Evolutionary conservation across 2,888 invertebrate species (phyloP).

Genomic region (Ornithoptera priamus): DNA sequence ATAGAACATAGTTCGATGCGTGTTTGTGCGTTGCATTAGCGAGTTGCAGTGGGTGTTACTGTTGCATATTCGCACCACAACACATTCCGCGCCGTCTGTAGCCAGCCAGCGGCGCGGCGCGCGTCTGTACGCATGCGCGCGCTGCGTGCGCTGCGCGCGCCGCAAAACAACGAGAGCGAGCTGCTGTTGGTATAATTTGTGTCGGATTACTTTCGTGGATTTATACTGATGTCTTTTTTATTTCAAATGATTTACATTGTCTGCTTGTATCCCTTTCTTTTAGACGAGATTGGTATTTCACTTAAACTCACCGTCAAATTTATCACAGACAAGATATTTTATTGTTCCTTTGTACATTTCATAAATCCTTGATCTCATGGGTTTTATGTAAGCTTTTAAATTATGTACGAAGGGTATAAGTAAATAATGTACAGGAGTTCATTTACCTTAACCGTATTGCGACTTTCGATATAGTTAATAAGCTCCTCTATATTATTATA

Average conservation of each 20-base stretch:
- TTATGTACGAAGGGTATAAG: too few species aligned
- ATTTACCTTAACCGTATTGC: not conserved
- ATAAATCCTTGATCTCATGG: too few species aligned
- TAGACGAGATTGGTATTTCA: not conserved
- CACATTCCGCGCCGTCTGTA: slow-evolving; percentile 16
- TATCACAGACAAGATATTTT: too few species aligned
- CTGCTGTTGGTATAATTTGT: slow-evolving; percentile 15
- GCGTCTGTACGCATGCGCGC: too few species aligned
- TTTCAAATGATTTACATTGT: slow-evolving; percentile 12
- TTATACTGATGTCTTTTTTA: not conserved
- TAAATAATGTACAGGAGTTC: not conserved
- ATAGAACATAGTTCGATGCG: too few species aligned
- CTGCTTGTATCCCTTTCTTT: slow-evolving; percentile 10
- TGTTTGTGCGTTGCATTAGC: too few species aligned
- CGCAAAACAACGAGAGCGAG: slow-evolving; percentile 21
- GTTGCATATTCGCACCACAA: slow-evolving; percentile 12
- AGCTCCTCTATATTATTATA: slow-evolving; percentile 1
- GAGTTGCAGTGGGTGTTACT: not conserved
- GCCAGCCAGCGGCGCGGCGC: too few species aligned
- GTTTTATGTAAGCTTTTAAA: too few species aligned
- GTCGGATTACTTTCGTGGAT: slow-evolving; percentile 5
- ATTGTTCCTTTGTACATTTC: too few species aligned
- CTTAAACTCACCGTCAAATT: too few species aligned
- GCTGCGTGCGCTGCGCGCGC: not conserved
- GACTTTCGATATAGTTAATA: slow-evolving; percentile 13